phyloP scores from a whole-genome alignment of 2,113 vertebrate genomes.

The Actinemys pallida region DNA sequence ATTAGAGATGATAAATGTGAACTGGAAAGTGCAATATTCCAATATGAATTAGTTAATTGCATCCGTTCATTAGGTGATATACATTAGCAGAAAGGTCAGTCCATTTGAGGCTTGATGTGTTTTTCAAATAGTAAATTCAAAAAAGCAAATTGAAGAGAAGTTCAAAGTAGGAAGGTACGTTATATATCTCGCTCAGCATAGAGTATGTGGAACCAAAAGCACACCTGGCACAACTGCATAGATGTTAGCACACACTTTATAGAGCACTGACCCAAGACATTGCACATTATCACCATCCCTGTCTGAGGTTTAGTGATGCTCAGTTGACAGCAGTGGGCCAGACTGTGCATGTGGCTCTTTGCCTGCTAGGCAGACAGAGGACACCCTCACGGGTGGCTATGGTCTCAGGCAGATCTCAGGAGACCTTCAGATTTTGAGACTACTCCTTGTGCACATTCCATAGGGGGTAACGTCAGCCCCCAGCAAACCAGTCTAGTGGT shows the following conservation, averaged over 20 bases:
- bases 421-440: not conserved
- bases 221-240: fast-evolving
- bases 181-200: not conserved
- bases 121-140: constrained; percentile 81
- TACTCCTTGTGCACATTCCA: fast-evolving
- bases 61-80: constrained; percentile 79
- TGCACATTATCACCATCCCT: fast-evolving
- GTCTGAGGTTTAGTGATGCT: fast-evolving
- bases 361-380: fast-evolving
- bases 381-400: not conserved
- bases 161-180: constrained; percentile 1
- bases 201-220: not conserved
- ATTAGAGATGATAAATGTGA: constrained; percentile 82
- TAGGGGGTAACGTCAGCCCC: not conserved
- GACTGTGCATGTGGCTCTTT: fast-evolving
- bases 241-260: fast-evolving
- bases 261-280: fast-evolving
- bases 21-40: constrained; percentile 77
- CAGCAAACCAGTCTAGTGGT: not conserved
- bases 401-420: not conserved
- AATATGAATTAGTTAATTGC: constrained; percentile 82
- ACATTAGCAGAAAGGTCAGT: constrained; percentile 84
- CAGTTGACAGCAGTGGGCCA: not conserved
- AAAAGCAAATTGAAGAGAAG: constrained; percentile 65
- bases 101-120: constrained; percentile 76